Evolutionary conservation across 1,140 invertebrate species (phyloP).

Genomic region (Brachionus rubens): DNA sequence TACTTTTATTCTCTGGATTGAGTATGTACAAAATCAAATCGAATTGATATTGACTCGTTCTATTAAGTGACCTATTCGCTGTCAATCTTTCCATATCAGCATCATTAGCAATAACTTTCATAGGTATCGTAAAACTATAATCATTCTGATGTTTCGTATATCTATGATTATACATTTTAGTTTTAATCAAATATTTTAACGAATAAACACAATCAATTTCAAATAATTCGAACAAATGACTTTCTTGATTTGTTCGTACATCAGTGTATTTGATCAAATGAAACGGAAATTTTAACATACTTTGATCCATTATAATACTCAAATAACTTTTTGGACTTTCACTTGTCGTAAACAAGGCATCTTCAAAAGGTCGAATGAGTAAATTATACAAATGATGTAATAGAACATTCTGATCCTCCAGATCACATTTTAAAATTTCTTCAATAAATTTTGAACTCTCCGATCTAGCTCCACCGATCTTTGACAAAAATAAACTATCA

Average conservation of each 20-base stretch:
- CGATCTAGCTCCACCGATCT: conserved; percentile 2
- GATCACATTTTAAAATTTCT: conserved; percentile 13
- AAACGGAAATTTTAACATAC: conserved; percentile 39
- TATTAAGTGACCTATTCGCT: not conserved
- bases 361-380: conserved; percentile 4
- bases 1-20: conserved; percentile 30
- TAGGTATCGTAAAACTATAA: conserved; percentile 14
- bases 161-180: conserved; percentile 12
- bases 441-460: conserved; percentile 14
- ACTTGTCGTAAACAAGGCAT: not conserved
- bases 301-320: not conserved
- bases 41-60: conserved; percentile 13
- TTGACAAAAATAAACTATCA: conserved; percentile 42
- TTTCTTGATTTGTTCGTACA: not conserved
- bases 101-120: conserved; percentile 32
- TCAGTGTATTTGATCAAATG: conserved; percentile 13
- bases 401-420: not conserved
- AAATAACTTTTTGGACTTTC: conserved; percentile 12
- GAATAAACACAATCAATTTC: conserved; percentile 23
- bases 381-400: conserved; percentile 28
- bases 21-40: conserved; percentile 28
- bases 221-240: conserved; percentile 2
- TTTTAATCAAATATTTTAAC: conserved; percentile 16
- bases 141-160: conserved; percentile 34
- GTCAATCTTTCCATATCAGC: not conserved